Evolutionary conservation across 2,797 vertebrate genomes (phyloP).

Genomic region (Chaetophractus vellerosus): DNA sequence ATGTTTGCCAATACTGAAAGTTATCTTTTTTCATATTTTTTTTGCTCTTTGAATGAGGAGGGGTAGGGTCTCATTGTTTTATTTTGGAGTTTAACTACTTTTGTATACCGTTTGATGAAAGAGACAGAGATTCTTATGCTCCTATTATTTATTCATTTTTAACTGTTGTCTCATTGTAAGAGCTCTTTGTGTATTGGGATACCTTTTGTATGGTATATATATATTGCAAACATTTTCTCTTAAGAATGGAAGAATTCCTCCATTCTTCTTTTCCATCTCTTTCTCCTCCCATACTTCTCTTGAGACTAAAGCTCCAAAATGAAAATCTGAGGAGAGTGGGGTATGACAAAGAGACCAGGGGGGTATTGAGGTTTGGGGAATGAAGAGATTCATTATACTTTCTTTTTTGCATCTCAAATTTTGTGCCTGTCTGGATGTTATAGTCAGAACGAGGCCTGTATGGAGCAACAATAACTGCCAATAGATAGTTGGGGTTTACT

Average conservation of each 20-base stretch:
- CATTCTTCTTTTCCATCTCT: background rate
- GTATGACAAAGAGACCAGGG: background rate
- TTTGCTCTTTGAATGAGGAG: background rate
- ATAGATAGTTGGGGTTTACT: background rate
- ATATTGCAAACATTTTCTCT: constrained; percentile 33
- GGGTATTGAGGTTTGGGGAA: background rate
- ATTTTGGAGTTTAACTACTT: constrained; percentile 38
- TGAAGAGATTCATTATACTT: background rate
- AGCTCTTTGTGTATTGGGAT: background rate
- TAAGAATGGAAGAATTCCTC: constrained; percentile 29
- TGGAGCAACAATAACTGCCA: background rate
- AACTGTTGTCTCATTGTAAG: background rate
- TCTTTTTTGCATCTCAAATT: background rate
- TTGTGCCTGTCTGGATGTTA: background rate
- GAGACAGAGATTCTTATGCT: background rate
- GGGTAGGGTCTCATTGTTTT: background rate
- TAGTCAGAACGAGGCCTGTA: background rate
- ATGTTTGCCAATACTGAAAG: background rate
- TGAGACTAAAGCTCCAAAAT: constrained; percentile 16
- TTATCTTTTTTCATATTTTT: background rate
- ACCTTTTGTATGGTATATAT: background rate
- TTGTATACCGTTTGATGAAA: background rate
- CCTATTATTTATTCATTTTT: constrained; percentile 15
- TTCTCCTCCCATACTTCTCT: background rate
- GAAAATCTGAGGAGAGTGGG: background rate